phyloP scores from a whole-genome alignment of 2,888 invertebrate genomes.

The Agrochola macilenta region DNA sequence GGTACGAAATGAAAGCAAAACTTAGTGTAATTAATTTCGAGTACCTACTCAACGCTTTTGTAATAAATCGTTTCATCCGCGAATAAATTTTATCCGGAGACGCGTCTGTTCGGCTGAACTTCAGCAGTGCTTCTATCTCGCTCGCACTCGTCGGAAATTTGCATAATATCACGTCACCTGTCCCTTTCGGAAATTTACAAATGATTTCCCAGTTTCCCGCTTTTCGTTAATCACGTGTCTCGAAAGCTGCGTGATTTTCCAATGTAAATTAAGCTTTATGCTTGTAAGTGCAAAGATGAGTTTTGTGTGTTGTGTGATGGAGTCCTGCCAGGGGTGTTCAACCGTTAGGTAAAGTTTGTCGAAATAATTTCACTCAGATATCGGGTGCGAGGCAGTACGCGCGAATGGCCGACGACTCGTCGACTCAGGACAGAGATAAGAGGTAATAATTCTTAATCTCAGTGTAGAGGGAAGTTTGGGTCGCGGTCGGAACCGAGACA shows the following conservation, averaged over 20 bases:
- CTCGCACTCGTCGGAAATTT: slow-evolving; percentile 79
- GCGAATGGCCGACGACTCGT: slow-evolving; percentile 86
- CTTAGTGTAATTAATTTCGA: slow-evolving; percentile 89
- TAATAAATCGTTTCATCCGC: slow-evolving; percentile 90
- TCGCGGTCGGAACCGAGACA: slow-evolving; percentile 71
- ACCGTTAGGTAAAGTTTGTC: slow-evolving; percentile 85
- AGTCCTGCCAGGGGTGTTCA: slow-evolving; percentile 75
- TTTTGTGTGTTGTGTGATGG: slow-evolving; percentile 59
- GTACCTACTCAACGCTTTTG: slow-evolving; percentile 90
- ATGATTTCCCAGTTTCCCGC: slow-evolving; percentile 89
- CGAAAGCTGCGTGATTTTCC: slow-evolving; percentile 69
- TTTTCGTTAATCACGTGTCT: slow-evolving; percentile 88
- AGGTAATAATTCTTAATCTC: slow-evolving; percentile 87
- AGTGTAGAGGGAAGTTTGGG: slow-evolving; percentile 71
- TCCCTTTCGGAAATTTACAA: slow-evolving; percentile 88
- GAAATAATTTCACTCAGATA: slow-evolving; percentile 88
- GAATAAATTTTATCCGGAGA: slow-evolving; percentile 86
- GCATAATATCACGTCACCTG: slow-evolving; percentile 87
- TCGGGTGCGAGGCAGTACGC: slow-evolving; percentile 76
- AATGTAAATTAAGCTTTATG: slow-evolving; percentile 71
- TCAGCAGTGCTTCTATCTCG: slow-evolving; percentile 77
- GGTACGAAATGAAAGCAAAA: slow-evolving; percentile 85
- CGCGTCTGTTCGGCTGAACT: slow-evolving; percentile 79
- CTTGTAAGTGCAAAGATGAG: slow-evolving; percentile 68
- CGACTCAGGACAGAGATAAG: slow-evolving; percentile 85